Conservation (phyloP, 2,888 invertebrate species). For the Vesta saturnalis region DNA sequence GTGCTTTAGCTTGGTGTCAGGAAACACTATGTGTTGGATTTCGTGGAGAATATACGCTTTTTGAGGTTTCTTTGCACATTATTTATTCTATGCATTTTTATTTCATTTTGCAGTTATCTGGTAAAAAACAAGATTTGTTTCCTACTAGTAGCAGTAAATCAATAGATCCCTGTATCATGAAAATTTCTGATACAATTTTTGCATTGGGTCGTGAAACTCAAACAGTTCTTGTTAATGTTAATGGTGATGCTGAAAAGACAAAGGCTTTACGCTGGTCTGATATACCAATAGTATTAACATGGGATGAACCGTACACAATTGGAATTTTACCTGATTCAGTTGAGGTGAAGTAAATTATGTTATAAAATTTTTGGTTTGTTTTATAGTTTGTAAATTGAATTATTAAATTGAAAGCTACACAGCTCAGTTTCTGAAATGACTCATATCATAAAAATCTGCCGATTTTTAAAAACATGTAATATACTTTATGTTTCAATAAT, state of each 20-base stretch:
- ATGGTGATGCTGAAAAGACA: conserved; percentile 73
- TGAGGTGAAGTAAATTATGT: conserved; percentile 64
- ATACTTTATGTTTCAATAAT: too few species aligned
- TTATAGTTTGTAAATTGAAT: background rate
- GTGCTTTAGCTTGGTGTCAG: conserved; percentile 82
- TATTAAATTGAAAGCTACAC: background rate
- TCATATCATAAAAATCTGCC: too few species aligned
- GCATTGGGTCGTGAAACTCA: conserved; percentile 89
- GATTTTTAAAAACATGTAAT: too few species aligned
- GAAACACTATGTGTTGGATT: conserved; percentile 90
- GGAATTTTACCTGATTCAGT: conserved; percentile 85
- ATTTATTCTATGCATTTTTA: background rate
- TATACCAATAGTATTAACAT: conserved; percentile 78
- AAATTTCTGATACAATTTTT: conserved; percentile 78
- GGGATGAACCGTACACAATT: conserved; percentile 93
- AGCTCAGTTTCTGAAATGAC: too few species aligned
- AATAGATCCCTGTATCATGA: conserved; percentile 84
- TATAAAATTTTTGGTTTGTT: too few species aligned
- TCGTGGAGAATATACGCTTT: conserved; percentile 81
- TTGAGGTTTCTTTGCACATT: conserved; percentile 68
- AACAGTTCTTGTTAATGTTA: conserved; percentile 85
- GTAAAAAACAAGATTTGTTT: conserved; percentile 83
- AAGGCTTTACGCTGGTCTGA: conserved; percentile 84
- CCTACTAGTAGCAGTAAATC: conserved; percentile 82
- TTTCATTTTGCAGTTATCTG: conserved; percentile 57